Percentiles rank a stretch among this genome's conserved stretches.
Evolutionary conservation across 2,888 invertebrate genomes (phyloP).

Genomic region (Hydriomena furcata): DNA sequence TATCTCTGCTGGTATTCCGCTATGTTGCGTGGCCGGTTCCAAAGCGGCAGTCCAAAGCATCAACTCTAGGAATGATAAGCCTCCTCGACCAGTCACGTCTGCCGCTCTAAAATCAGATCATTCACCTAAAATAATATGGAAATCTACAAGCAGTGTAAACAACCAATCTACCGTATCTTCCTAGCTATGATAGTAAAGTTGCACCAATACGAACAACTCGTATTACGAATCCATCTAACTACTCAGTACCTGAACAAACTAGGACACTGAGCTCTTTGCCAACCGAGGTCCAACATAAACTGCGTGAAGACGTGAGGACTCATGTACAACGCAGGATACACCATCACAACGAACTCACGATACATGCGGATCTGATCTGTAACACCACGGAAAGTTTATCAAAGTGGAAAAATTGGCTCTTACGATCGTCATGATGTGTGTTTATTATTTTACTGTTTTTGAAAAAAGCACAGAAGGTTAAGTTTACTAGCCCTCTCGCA

Average conservation of each 20-base stretch:
- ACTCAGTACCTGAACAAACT: slow-evolving; percentile 76
- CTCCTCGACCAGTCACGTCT: slow-evolving; percentile 75
- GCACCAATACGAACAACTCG: too few relatives aligned
- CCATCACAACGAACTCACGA: slow-evolving; percentile 80
- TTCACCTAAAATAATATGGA: too few relatives aligned
- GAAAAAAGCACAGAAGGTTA: not conserved
- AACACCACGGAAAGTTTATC: not conserved
- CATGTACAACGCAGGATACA: slow-evolving; percentile 84
- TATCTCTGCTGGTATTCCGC: slow-evolving; percentile 85
- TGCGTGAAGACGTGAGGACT: slow-evolving; percentile 77
- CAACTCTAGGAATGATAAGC: slow-evolving; percentile 82
- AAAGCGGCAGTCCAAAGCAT: slow-evolving; percentile 85
- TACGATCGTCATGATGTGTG: too few relatives aligned
- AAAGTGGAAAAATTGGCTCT: too few relatives aligned
- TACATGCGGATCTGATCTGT: slow-evolving; percentile 84
- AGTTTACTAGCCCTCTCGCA: slow-evolving; percentile 53
- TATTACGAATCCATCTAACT: not conserved
- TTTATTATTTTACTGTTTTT: not conserved
- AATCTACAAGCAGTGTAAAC: too few relatives aligned
- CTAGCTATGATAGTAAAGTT: too few relatives aligned
- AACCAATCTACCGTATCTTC: too few relatives aligned
- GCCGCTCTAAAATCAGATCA: slow-evolving; percentile 70
- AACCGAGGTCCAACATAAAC: slow-evolving; percentile 83
- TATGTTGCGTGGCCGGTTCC: slow-evolving; percentile 86
- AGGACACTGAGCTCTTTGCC: slow-evolving; percentile 67